These are phyloP conservation scores for Galeruca laticollis DNA, from an alignment of 2,888 invertebrate species.

Conservation along the genomic window DNA sequence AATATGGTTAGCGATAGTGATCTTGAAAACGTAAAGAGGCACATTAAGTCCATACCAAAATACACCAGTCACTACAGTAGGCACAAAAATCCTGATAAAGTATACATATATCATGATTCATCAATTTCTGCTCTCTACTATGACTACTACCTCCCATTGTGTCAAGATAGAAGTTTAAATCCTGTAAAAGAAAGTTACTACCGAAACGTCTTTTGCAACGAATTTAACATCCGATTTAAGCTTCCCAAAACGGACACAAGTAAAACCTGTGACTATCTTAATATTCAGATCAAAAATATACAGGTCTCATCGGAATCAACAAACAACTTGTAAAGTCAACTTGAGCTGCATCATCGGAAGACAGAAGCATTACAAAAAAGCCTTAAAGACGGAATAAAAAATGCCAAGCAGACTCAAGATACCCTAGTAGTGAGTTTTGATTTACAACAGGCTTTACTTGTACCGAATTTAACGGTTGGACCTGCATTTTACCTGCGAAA, in stretches of 20 bases:
- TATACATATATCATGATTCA: constrained; percentile 18
- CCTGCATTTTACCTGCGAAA: constrained; percentile 30
- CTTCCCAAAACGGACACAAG: constrained; percentile 47
- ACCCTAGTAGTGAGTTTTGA: constrained; percentile 7
- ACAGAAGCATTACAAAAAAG: constrained; percentile 44
- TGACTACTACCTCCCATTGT: constrained; percentile 1
- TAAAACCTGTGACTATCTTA: constrained; percentile 41
- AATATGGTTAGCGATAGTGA: constrained; percentile 38
- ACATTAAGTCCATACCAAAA: constrained; percentile 44
- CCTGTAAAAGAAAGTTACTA: constrained; percentile 34
- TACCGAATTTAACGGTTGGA: constrained; percentile 5
- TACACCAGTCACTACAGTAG: constrained; percentile 36
- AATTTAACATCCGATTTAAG: constrained; percentile 48
- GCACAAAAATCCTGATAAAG: constrained; percentile 22
- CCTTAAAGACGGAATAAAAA: constrained; percentile 41
- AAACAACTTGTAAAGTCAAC: constrained; percentile 29
- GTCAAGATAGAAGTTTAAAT: not conserved
- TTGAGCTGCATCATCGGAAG: constrained; percentile 42
- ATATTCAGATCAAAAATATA: not conserved
- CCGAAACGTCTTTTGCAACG: constrained; percentile 34
- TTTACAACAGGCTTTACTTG: constrained; percentile 44
- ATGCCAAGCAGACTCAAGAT: no score
- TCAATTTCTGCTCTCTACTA: constrained; percentile 15
- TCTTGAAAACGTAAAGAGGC: constrained; percentile 37
- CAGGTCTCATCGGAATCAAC: constrained; percentile 34